Percentiles rank a stretch among this genome's conserved stretches.
These are phyloP conservation scores for Cosmia pyralina DNA, from an alignment of 2,888 invertebrate species.

Conservation along the genomic window DNA sequence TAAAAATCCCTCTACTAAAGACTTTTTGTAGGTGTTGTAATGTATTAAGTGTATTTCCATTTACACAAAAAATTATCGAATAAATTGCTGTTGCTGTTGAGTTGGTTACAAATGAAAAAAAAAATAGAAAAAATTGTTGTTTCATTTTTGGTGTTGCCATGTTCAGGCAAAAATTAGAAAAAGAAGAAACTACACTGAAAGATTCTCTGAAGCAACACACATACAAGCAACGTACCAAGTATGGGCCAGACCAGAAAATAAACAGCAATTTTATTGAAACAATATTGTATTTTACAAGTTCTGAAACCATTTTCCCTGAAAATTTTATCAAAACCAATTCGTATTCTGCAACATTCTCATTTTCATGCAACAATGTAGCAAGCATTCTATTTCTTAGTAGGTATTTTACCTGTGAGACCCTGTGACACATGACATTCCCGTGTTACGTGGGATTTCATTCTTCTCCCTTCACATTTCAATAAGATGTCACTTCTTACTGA, in stretches of 20 bases:
- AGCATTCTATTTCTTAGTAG: not conserved
- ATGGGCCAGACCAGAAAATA: too few relatives aligned
- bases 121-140: not conserved
- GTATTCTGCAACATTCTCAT: not conserved
- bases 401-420: not conserved
- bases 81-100: not conserved
- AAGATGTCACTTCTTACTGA: constrained; percentile 17
- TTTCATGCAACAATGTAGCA: not conserved
- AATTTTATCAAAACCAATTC: constrained; percentile 25
- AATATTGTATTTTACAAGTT: constrained; percentile 6
- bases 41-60: not conserved
- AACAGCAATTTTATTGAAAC: constrained; percentile 6
- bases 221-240: not conserved
- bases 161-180: not conserved
- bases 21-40: too few relatives aligned
- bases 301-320: constrained; percentile 7
- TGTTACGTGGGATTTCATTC: constrained; percentile 9
- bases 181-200: too few relatives aligned
- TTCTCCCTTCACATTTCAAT: constrained; percentile 41
- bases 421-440: constrained; percentile 9
- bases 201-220: not conserved
- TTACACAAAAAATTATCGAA: not conserved
- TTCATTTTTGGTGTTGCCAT: not conserved
- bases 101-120: too few relatives aligned
- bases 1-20: too few relatives aligned